Base-by-base conservation (phyloP, 1,140 invertebrate genomes). In the Asobara japonica region DNA sequence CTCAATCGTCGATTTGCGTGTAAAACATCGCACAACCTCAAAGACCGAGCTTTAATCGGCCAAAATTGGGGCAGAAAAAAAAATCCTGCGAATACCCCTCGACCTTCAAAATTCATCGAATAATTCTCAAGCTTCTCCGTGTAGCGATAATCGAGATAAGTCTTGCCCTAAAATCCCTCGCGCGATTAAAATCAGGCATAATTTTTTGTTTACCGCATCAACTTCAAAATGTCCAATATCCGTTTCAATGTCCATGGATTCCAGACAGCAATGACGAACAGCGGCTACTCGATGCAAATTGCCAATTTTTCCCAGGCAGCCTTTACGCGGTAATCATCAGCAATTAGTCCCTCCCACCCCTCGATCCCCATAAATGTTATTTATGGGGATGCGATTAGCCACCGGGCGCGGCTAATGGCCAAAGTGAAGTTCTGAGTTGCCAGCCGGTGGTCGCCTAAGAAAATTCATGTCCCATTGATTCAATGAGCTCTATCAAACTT, bases 341-440 rank as follows among this genome's bases (percentile, higher is more conserved):
- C 75, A 72, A 77, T 77, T 77, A 77, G 73, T 69, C 56, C 25
- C 36, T 38, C 69, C 31, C 30, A 27, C 27, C 60, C 60, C 65
- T 38, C 10, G n/a, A 10, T 16, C 29, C 27, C 64, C 48, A 74
- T 70, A 72, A 77, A 74, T 77, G 61, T 72, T 77, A 77, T 77
- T 77, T 77, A 74, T 77, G 67, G 60, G 16, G 18, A 33, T 65
- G 62, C 70, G 73, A 77, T 77, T 74, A 76, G 62, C 73, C 73
- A 25, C 27, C 38, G 31, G 65, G 69, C 73, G 69, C 65, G 69
- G 41, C 72, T 72, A 70, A 75, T 66, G 68, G 62, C 64, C 33
- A 31, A 73, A 41, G 41, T 65, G 33, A 45, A 16, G 29, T 38
- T 33, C 65, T 45, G 33, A 38, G 33, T 41, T n/a, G n/a, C 33